These are phyloP conservation scores for Drosophila niveifrons DNA, from an alignment of 2,888 invertebrate species.

Conservation along the genomic window DNA sequence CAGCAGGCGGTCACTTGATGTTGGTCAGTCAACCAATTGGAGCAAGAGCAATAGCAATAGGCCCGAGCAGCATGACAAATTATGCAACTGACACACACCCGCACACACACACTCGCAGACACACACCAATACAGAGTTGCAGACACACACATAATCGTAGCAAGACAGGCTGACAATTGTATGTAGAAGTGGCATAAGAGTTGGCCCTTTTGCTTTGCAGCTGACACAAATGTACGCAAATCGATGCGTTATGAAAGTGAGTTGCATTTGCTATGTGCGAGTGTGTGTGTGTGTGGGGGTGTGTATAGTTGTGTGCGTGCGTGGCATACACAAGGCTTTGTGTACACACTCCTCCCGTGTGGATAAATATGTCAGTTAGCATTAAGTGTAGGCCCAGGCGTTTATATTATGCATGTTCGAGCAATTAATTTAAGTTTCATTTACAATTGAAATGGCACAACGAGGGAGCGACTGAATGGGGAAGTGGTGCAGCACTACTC, in stretches of 20 bases:
- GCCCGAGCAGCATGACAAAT: constrained; percentile 66
- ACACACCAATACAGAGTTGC: constrained; percentile 6
- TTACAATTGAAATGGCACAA: constrained; percentile 70
- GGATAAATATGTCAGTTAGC: constrained; percentile 77
- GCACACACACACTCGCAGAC: constrained; percentile 21
- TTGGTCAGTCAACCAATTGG: constrained; percentile 42
- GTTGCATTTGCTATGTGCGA: constrained; percentile 28
- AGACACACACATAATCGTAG: constrained; percentile 12
- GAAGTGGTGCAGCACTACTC: neutral
- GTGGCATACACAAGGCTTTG: constrained; percentile 22
- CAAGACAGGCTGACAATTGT: constrained; percentile 62
- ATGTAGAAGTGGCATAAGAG: constrained; percentile 51
- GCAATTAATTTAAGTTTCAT: constrained; percentile 81
- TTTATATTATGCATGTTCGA: constrained; percentile 77
- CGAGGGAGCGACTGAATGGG: neutral
- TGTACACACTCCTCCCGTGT: constrained; percentile 41
- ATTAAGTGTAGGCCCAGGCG: constrained; percentile 70
- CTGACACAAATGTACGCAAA: constrained; percentile 68
- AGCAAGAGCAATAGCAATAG: constrained; percentile 16
- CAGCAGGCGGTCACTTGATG: constrained; percentile 61
- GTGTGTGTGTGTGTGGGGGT: neutral
- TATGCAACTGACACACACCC: constrained; percentile 47
- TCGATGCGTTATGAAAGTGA: constrained; percentile 71
- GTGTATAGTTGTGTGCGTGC: constrained; percentile 13
- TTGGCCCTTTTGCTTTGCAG: constrained; percentile 45